phyloP scores from a whole-genome alignment of 2,113 vertebrate species.

The Morone saxatilis region DNA sequence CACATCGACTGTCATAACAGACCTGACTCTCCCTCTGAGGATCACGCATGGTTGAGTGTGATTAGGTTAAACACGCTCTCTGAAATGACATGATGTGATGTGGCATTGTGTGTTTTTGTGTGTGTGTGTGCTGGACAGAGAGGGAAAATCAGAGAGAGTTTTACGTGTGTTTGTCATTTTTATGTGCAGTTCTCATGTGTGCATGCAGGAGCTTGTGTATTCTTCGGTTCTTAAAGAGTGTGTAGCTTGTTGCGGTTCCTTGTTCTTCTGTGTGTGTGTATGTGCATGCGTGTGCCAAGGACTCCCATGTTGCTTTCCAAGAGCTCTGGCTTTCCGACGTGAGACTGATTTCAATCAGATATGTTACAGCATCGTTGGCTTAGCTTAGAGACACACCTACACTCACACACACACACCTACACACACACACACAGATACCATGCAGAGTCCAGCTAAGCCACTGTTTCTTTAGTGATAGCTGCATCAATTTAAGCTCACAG shows the following conservation, averaged over 20 bases:
- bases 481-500: conserved; percentile 65
- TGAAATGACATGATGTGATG: conserved; percentile 75
- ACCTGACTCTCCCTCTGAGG: conserved; percentile 76
- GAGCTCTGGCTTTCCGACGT: conserved; percentile 41
- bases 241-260: not conserved
- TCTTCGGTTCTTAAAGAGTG: conserved; percentile 23
- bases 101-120: conserved; percentile 51
- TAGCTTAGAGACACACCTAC: not conserved
- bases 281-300: conserved; percentile 12
- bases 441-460: conserved; percentile 37
- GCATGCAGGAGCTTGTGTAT: conserved; percentile 8
- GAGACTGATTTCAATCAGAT: conserved; percentile 61
- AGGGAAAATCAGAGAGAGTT: conserved; percentile 6
- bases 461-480: conserved; percentile 68
- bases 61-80: conserved; percentile 78
- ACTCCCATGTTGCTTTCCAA: conserved; percentile 44
- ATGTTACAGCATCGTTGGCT: conserved; percentile 40
- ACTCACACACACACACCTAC: not conserved
- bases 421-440: conserved; percentile 20
- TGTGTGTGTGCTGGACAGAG: conserved; percentile 18
- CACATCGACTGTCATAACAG: conserved; percentile 78
- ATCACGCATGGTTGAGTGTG: conserved; percentile 80
- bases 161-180: conserved; percentile 35
- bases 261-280: not conserved
- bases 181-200: conserved; percentile 16